Conservation (phyloP, 1,140 invertebrate genomes). For the Rhysida immarginata region DNA sequence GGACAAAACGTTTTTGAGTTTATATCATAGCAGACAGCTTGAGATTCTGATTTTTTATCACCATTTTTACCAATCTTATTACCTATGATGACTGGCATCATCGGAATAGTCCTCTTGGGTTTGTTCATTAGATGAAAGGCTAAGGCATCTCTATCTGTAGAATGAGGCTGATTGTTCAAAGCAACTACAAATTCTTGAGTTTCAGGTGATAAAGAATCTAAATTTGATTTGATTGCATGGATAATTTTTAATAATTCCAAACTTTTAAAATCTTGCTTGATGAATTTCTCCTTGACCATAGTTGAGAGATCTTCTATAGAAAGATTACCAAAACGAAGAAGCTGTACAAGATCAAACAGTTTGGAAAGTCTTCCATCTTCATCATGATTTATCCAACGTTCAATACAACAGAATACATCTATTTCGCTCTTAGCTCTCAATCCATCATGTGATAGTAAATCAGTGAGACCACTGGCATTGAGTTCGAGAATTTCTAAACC, state of each 20-base stretch:
- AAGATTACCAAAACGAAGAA: neutral
- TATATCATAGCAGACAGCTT: neutral
- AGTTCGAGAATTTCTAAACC: neutral
- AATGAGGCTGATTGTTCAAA: neutral
- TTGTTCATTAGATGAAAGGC: constrained; percentile 20
- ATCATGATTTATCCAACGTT: neutral
- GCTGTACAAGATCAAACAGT: neutral
- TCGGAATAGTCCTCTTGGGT: constrained; percentile 15
- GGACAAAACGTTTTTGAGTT: too few species aligned
- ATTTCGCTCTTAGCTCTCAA: neutral
- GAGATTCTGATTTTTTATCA: neutral
- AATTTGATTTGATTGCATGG: neutral
- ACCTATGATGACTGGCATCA: constrained; percentile 18
- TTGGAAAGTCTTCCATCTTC: neutral
- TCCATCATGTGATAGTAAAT: constrained; percentile 1
- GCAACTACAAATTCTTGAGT: neutral
- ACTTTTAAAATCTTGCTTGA: neutral
- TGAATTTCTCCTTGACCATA: neutral
- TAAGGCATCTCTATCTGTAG: neutral
- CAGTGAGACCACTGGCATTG: neutral
- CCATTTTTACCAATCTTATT: constrained; percentile 6
- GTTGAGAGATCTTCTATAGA: neutral
- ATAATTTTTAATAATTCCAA: neutral
- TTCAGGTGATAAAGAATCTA: neutral
- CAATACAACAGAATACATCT: neutral